Evolutionary conservation across 2,888 invertebrate species (phyloP).

Genomic region (Apoda limacodes): DNA sequence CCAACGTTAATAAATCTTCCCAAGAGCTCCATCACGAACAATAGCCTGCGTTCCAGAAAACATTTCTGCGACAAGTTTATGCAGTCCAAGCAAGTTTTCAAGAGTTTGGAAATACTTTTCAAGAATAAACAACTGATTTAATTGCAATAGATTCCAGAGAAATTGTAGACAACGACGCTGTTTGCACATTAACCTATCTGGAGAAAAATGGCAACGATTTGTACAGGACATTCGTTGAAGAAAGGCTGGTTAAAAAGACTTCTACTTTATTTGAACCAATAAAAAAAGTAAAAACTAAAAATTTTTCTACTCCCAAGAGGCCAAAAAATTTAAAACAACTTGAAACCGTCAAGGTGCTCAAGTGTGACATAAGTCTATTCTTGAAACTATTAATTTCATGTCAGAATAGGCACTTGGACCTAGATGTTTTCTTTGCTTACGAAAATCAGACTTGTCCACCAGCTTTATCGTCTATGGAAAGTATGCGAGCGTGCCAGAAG

Average conservation of each 20-base stretch:
- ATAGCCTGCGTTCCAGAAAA: constrained; percentile 10
- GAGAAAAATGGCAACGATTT: constrained; percentile 6
- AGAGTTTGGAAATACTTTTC: constrained; percentile 9
- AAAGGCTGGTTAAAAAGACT: constrained; percentile 7
- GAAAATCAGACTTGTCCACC: constrained; percentile 8
- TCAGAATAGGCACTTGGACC: constrained; percentile 6
- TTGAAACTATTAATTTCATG: constrained; percentile 7
- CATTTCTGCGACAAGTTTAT: constrained; percentile 10
- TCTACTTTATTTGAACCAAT: constrained; percentile 6
- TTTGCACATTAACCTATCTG: constrained; percentile 1
- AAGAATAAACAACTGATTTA: constrained; percentile 7
- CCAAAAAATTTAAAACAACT: constrained; percentile 8
- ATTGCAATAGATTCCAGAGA: constrained; percentile 7
- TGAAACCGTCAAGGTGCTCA: constrained; percentile 5
- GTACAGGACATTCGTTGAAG: constrained; percentile 6
- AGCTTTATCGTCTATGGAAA: constrained; percentile 9
- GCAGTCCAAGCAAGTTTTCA: constrained; percentile 9
- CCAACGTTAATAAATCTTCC: constrained; percentile 6
- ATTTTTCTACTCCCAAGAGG: constrained; percentile 2
- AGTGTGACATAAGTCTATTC: constrained; percentile 6
- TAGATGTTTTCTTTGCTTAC: constrained; percentile 5
- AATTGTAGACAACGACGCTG: constrained; percentile 6
- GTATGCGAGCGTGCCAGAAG: constrained; percentile 10
- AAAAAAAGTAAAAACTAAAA: constrained; percentile 5
- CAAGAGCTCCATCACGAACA: constrained; percentile 8